A percentile compares a stretch with the other conserved stretches of the same genome.
Conservation (phyloP, 1,140 invertebrate genomes). For the Rhysida immarginata region DNA sequence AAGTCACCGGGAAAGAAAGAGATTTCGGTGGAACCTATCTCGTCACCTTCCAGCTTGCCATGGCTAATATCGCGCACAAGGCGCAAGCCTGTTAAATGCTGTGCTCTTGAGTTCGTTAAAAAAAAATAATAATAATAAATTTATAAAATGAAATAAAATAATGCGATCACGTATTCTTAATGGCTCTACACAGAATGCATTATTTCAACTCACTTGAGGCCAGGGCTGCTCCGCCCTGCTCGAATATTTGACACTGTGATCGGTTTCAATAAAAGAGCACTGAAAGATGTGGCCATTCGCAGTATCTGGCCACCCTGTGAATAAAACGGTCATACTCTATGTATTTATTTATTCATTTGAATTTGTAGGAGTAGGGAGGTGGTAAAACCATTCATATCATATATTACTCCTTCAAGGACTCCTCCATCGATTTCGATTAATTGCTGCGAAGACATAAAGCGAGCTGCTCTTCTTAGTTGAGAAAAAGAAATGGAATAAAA, state of each 20-base stretch:
- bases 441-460: neutral
- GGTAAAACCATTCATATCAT: too few relatives aligned
- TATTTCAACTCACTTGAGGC: constrained; percentile 40
- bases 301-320: constrained; percentile 75
- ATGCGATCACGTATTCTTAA: neutral
- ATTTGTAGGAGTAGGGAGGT: too few relatives aligned
- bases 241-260: constrained; percentile 64
- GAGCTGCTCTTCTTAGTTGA: too few relatives aligned
- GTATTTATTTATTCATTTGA: neutral
- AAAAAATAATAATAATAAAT: constrained; percentile 1
- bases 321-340: constrained; percentile 17
- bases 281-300: constrained; percentile 57
- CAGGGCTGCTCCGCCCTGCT: constrained; percentile 56
- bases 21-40: constrained; percentile 55
- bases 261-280: constrained; percentile 52
- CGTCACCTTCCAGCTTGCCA: constrained; percentile 47
- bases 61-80: constrained; percentile 51
- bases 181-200: neutral
- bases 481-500: too few relatives aligned
- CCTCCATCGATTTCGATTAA: constrained; percentile 40
- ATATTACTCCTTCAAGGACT: constrained; percentile 43
- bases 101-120: constrained; percentile 41
- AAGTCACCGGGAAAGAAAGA: constrained; percentile 51
- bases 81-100: constrained; percentile 68
- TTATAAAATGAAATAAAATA: neutral